These are phyloP conservation scores for Apogon talboti DNA, from an alignment of 2,797 vertebrate species.

Conservation along the genomic window DNA sequence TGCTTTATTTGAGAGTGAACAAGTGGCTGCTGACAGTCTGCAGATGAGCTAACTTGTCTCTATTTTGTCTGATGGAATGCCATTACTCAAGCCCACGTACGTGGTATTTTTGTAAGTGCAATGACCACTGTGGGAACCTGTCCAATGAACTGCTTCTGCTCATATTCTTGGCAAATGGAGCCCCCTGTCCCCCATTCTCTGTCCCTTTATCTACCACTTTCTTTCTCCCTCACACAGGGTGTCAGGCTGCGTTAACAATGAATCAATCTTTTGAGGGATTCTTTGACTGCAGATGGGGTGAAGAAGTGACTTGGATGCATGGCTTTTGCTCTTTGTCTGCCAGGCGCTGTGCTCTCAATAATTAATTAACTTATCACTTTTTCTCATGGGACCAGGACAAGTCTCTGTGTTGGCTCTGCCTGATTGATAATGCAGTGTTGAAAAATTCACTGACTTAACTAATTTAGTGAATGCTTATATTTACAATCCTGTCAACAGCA, in stretches of 20 bases:
- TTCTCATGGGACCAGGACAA: constrained; percentile 74
- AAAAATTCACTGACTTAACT: constrained; percentile 10
- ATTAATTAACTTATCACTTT: constrained; percentile 86
- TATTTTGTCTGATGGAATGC: constrained; percentile 70
- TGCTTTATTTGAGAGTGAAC: constrained; percentile 12
- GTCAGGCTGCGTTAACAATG: constrained; percentile 88
- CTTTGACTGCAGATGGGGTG: constrained; percentile 88
- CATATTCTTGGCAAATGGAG: constrained; percentile 83
- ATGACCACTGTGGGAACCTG: constrained; percentile 83
- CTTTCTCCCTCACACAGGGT: constrained; percentile 83
- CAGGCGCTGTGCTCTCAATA: constrained; percentile 78
- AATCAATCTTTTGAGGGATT: constrained; percentile 88
- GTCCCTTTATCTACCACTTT: constrained; percentile 82
- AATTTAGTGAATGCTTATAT: constrained; percentile 2
- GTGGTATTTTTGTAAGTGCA: constrained; percentile 67
- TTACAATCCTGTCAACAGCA: not conserved
- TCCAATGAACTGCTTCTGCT: constrained; percentile 78
- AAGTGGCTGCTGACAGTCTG: constrained; percentile 13
- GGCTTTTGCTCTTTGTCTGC: constrained; percentile 81
- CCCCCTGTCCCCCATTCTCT: constrained; percentile 81
- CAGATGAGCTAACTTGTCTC: constrained; percentile 61
- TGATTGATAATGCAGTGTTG: constrained; percentile 26
- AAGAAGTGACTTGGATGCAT: constrained; percentile 81
- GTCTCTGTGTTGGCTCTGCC: constrained; percentile 34
- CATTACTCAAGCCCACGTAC: constrained; percentile 68